Base-by-base conservation (phyloP, 2,888 invertebrate genomes). In the Xestia rhomboidea region DNA sequence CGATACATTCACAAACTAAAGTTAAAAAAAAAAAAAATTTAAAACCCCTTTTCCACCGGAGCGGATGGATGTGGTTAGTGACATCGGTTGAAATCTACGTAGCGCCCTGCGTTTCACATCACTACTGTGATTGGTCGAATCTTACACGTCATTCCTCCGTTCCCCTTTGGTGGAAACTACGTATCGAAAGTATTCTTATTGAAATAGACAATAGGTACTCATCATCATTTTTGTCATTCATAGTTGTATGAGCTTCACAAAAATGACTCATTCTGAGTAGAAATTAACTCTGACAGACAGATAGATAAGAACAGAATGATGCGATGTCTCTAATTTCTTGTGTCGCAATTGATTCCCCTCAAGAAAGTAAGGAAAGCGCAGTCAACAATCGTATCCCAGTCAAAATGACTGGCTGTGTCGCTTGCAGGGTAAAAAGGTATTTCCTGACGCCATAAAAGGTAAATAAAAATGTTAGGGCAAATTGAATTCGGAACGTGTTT, bases 401-500 rank as follows among this genome's bases (percentile, higher is more conserved):
- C 13, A 54, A 57, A 77, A 49, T 41, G 70, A 73, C 49, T 63
- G 72, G 63, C 57, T 73, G 71, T 68, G 72, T 85, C 46, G 62
- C 63, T 74, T 49, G 57, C 66, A 85, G 46, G 18, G 74, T 24
- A 60, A 81, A 71, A 63, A 68, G 71, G 63, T 76, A 72, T 87
- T 87, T 87, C 74, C 72, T 68, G 66, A 77, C 71, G 67, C 76
- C 51, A 83, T 87, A 86, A 87, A 88, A 81, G 72, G 76, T 67
- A 60, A 71, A 86, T 87, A 81, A 86, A 86, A 87, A 81, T 83
- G 81, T 81, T 77, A 85, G 72, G 34, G 83, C 79, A 85, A 85
- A 87, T 87, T 85, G 79, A 87, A 87, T 87, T 77, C 64, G 81
- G 77, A 81, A 87, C 86, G 88, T 88, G 88, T 81, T 81, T 79